Base-by-base conservation (phyloP, 2,888 invertebrate species). In the Thymelicus sylvestris region DNA sequence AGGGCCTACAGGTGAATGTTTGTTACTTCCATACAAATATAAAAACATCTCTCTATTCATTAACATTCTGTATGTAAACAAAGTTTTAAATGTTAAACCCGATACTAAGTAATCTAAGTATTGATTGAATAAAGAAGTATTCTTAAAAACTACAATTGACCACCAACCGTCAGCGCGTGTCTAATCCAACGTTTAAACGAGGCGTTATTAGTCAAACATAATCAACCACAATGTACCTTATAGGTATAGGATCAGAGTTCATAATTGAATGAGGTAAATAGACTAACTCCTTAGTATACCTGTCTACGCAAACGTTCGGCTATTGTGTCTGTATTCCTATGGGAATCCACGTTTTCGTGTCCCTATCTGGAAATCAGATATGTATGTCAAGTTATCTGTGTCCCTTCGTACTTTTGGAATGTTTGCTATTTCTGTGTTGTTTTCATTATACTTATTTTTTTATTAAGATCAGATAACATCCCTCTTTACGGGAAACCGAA, bases 131-230 rank as follows among this genome's bases (percentile, higher is more conserved):
- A 39, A 50, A 50, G 59, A 12, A 55, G 39, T 39, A 38, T 39
- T 31, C 13, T 7, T 15, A 39, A 38, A 59, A 38, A 59, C 59
- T 2, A 55, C 24, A 19, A 24, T 59, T 69, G 78, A 77, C 80
- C 80, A 75, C 80, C 81, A 69, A 76, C 78, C 71, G 77, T 41
- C 77, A 72, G 75, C 80, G 77, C 80, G 78, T 82, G 79, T 77
- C 76, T 48, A 67, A 74, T 70, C 77, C 77, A 76, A 79, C 47
- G 38, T 62, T 39, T 41, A 52, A 8, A 44, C 44, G 8, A 4
- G 4, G 44, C 2, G 10, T 10, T 44, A 4, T 7, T 8, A 44
- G 12, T n/a, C 12, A 44, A 44, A 44, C 12, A 4, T 8, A 12
- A 4, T 44, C 44, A 44, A 12, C 3, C 10, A 44, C 12, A 44